Base-by-base conservation (phyloP, 2,113 vertebrate genomes). In the Propithecus coquereli region DNA sequence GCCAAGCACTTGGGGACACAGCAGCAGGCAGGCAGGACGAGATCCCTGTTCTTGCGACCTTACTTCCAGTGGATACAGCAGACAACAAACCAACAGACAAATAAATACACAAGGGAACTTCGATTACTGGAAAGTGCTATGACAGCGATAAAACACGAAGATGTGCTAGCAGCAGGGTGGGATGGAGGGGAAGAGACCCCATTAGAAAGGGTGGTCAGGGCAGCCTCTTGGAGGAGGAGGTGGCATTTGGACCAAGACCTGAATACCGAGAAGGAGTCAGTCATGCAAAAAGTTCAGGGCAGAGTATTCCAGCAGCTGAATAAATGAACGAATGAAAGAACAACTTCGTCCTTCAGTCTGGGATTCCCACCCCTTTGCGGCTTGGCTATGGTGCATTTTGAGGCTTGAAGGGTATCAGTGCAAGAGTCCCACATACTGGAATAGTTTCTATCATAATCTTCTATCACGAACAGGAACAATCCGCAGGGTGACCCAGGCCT, bases 141-240 rank as follows among this genome's bases (percentile, higher is more conserved):
- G 43, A n/a, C 1, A 5, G 57, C 20, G 83, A 43, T 13, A 25
- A 77, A 30, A 27, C 17, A 3, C 27, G 45, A 30, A 71, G 52
- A 30, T 1, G 3, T 14, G 3, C 18, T 0, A 8, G 13, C 5
- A 2, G 18, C 43, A 0, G 18, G 45, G 52, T 17, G 27, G 61
- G 23, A 1, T 1, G 9, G 76, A 43, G 30, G 23, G 25, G n/a
- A 25, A 2, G 10, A 18, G n/a, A 14, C 5, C 3, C 16, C 66
- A 9, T 8, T 6, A 17, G 91, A 54, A 73, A 50, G 43, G 47
- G 30, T 3, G 8, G 37, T 8, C 79, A 14, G 77, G 43, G 83
- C 23, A 37, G 40, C 40, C 61, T 47, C 59, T 70, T 71, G 7
- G 73, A 52, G 50, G 34, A 90, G n/a, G 34, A 87, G n/a, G 22